These are phyloP conservation scores for Pherbina coryleti DNA, from an alignment of 2,888 invertebrate species.

Conservation along the genomic window DNA sequence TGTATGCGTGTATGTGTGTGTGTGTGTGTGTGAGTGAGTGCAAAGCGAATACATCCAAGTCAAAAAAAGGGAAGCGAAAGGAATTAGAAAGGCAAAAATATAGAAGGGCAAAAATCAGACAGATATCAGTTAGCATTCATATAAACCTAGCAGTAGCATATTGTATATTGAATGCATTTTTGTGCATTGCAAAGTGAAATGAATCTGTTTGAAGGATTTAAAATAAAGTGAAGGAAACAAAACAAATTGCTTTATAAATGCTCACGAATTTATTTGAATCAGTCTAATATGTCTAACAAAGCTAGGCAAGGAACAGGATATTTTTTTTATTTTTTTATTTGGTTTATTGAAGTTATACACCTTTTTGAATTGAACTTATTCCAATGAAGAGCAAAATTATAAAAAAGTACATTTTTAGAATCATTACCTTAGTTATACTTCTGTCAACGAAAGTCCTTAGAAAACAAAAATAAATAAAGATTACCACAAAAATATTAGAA, in stretches of 20 bases:
- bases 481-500: too few species aligned
- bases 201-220: slow-evolving; percentile 66
- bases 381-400: too few species aligned
- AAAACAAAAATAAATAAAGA: too few species aligned
- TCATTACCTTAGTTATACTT: too few species aligned
- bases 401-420: too few species aligned
- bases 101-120: background rate
- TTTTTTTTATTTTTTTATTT: too few species aligned
- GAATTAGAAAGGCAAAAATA: background rate
- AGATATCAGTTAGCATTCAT: background rate
- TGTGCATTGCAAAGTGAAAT: slow-evolving; percentile 64
- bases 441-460: too few species aligned
- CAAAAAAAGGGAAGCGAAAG: background rate
- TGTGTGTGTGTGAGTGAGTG: background rate
- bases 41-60: background rate
- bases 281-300: background rate
- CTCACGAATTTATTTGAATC: background rate
- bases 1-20: background rate
- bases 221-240: slow-evolving; percentile 45
- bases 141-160: background rate
- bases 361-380: too few species aligned
- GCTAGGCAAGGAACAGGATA: too few species aligned
- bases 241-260: background rate
- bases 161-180: slow-evolving; percentile 56
- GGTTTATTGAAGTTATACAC: too few species aligned